These are phyloP conservation scores for Rhinopithecus roxellana DNA, from an alignment of 2,113 vertebrate genomes.

Conservation along the genomic window DNA sequence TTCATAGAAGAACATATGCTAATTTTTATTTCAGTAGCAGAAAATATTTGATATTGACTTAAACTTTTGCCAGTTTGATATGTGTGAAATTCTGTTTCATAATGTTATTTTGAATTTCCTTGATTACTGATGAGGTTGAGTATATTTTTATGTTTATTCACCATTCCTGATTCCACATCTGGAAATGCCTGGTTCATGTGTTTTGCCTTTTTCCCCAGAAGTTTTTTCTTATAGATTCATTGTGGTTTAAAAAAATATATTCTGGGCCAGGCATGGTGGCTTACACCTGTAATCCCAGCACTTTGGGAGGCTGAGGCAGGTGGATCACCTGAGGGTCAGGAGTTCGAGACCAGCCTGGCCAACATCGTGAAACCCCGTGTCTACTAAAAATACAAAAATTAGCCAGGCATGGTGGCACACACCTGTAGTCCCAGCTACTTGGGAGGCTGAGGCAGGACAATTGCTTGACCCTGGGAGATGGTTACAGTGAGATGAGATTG, in stretches of 20 bases:
- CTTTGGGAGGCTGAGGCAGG: too few species aligned
- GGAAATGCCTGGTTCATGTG: neutral
- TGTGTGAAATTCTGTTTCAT: neutral
- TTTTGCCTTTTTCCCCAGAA: neutral
- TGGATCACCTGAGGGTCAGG: too few species aligned
- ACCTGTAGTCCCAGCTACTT: too few species aligned
- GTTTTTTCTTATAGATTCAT: slow-evolving; percentile 5
- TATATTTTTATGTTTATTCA: slow-evolving; percentile 31
- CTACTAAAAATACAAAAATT: too few species aligned
- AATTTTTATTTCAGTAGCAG: slow-evolving; percentile 6
- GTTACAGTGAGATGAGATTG: too few species aligned
- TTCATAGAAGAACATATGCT: neutral
- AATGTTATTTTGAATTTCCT: slow-evolving; percentile 15
- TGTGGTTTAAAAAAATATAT: neutral
- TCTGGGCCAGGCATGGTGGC: too few species aligned
- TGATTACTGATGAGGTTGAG: neutral
- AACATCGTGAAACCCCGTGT: too few species aligned
- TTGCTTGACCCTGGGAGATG: too few species aligned
- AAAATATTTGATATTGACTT: neutral
- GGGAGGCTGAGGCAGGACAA: too few species aligned
- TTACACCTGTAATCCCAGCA: too few species aligned
- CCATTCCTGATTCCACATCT: neutral
- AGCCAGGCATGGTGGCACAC: too few species aligned
- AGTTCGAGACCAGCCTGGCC: too few species aligned
- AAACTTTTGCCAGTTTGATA: neutral